Base-by-base conservation (phyloP, 2,797 vertebrate genomes). In the Silurus lanzhouensis region DNA sequence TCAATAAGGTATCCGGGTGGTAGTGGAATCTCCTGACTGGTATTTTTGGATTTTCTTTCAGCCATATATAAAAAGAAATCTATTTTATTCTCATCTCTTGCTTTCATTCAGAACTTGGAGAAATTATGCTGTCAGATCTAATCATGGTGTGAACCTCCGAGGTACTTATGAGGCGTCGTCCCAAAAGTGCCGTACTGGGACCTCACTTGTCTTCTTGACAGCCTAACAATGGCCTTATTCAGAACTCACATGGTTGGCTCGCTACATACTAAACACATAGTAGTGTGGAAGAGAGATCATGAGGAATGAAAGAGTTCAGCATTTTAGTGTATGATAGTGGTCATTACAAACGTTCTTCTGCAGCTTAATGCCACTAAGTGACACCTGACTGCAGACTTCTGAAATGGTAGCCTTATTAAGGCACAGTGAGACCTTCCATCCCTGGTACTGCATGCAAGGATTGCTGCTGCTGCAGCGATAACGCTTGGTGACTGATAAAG, bases 401-500 rank as follows among this genome's bases (percentile, higher is more conserved):
- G 92, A 93, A 93, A 91, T 90, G 93, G 93, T 93, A 89, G 92
- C 91, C 92, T 94, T 92, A 92, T 95, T 95, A 94, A 95, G 93
- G 95, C 91, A 90, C 90, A 83, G 70, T 89, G 90, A 93, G 89
- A 92, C 92, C 27, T 88, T 88, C 88, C 70, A 66, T 86, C 82
- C 91, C 92, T 91, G 86, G 90, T 93, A 92, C 91, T 94, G 89
- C 94, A 93, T 89, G 92, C 92, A 90, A 94, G 94, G 94, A 95
- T 95, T 95, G 94, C 95, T 95, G 95, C 92, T 91, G 94, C 95
- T 92, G 93, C 92, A 90, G 93, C 93, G 96, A 97, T 96, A 96
- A 97, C 95, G 95, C 93, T 86, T 92, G 92, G 94, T 94, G 95
- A 94, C 96, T 96, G 97, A 97, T 97, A 97, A 97, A 96, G 95